These are phyloP conservation scores for Disparrhopalites patrizii DNA, from an alignment of 2,888 invertebrate genomes.

Conservation along the genomic window DNA sequence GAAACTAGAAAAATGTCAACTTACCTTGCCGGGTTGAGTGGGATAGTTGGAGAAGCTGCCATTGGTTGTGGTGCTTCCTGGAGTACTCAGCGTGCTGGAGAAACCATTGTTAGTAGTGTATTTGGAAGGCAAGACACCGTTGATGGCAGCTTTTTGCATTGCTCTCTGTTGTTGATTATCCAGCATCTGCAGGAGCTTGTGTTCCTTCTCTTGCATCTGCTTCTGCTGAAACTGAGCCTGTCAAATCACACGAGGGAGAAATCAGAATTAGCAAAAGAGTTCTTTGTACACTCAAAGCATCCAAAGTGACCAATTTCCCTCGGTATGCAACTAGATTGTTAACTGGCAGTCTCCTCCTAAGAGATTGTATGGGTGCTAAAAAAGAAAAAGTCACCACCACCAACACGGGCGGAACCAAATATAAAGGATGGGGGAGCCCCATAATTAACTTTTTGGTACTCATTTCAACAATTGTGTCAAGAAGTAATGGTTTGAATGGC, in stretches of 20 bases:
- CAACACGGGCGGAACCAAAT: no score
- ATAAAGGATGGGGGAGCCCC: no score
- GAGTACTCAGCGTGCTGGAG: constrained; percentile 5
- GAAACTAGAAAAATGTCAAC: neutral
- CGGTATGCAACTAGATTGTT: no score
- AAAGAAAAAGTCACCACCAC: no score
- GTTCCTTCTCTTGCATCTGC: constrained; percentile 74
- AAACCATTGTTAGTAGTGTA: constrained; percentile 20
- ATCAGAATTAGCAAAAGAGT: neutral
- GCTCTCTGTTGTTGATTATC: constrained; percentile 65
- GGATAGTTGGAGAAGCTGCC: constrained; percentile 13
- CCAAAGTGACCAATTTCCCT: neutral
- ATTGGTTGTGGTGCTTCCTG: no score
- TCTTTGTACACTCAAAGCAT: neutral
- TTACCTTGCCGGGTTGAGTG: constrained; percentile 27
- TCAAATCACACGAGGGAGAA: constrained; percentile 43
- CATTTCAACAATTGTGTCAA: neutral
- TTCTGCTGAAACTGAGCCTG: constrained; percentile 80
- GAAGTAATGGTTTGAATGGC: neutral
- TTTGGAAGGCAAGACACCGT: constrained; percentile 33
- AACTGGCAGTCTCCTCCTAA: no score
- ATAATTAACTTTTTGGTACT: neutral
- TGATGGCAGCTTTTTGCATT: constrained; percentile 53
- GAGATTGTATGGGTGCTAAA: neutral
- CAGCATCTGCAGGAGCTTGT: constrained; percentile 67